These are phyloP conservation scores for human (Homo sapiens) DNA, from an alignment of 2,113 vertebrate species.

Conservation along the genomic window DNA sequence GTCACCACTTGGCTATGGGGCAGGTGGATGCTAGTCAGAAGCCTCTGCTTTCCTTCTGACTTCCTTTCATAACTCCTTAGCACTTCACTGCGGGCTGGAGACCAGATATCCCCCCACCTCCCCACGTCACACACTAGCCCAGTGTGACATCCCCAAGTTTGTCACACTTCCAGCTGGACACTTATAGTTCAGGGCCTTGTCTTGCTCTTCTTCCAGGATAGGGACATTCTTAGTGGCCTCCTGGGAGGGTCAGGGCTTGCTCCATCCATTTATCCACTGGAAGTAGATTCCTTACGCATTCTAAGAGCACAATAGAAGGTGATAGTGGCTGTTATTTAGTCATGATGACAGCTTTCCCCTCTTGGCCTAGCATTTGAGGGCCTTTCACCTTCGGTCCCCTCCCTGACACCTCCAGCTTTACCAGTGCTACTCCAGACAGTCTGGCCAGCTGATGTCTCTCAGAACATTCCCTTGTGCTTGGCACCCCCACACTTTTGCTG, in stretches of 20 bases:
- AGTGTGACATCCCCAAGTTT: background rate
- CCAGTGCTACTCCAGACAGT: background rate
- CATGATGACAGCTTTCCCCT: background rate
- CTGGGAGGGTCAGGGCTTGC: background rate
- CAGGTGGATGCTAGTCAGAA: background rate
- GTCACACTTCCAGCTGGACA: background rate
- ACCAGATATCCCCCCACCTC: rapidly evolving
- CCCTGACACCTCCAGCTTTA: background rate
- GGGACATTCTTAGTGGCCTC: background rate
- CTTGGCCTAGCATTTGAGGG: background rate
- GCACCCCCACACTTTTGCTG: background rate
- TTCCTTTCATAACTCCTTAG: background rate
- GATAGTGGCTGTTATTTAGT: background rate
- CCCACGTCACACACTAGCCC: background rate
- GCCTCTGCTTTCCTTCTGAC: background rate
- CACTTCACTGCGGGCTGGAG: background rate
- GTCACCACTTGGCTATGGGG: background rate
- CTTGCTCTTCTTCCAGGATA: background rate
- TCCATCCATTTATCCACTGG: background rate
- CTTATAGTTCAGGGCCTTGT: background rate
- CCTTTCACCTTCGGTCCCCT: background rate
- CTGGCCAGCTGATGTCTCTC: background rate
- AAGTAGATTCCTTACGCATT: background rate
- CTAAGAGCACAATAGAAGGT: background rate
- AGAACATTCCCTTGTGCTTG: too few relatives aligned